phyloP scores from a whole-genome alignment of 1,140 invertebrate genomes.

The Solenopsis invicta region DNA sequence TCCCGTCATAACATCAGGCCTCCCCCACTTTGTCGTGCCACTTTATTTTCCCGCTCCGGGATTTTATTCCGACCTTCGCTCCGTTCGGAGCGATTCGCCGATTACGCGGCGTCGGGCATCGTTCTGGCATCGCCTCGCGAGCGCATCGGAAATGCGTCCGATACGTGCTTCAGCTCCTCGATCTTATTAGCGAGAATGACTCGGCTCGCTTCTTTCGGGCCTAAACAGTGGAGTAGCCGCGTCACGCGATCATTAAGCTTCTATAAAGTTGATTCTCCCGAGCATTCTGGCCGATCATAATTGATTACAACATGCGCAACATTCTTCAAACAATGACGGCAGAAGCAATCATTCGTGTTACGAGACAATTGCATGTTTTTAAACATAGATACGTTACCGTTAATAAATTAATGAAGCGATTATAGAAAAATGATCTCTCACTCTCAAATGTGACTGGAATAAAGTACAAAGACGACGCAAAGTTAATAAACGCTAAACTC shows the following conservation, averaged over 20 bases:
- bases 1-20: slow-evolving; percentile 85
- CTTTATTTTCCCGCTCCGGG: slow-evolving; percentile 54
- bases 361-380: slow-evolving; percentile 26
- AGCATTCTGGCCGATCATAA: slow-evolving; percentile 39
- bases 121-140: slow-evolving; percentile 46
- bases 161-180: slow-evolving; percentile 70
- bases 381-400: neutral
- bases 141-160: slow-evolving; percentile 59
- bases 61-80: slow-evolving; percentile 39
- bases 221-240: slow-evolving; percentile 73
- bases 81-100: slow-evolving; percentile 31
- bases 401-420: slow-evolving; percentile 20
- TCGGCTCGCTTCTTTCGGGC: slow-evolving; percentile 73
- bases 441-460: neutral
- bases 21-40: slow-evolving; percentile 69
- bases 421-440: neutral
- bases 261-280: slow-evolving; percentile 71
- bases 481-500: neutral
- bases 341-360: slow-evolving; percentile 1
- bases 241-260: slow-evolving; percentile 68
- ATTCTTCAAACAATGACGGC: slow-evolving; percentile 60
- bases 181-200: slow-evolving; percentile 83
- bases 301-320: slow-evolving; percentile 54
- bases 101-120: slow-evolving; percentile 59
- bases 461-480: neutral